A percentile compares a stretch with the other conserved stretches of the same genome.
These are phyloP conservation scores for Chelonus insularis DNA, from an alignment of 1,140 invertebrate species.

Conservation along the genomic window DNA sequence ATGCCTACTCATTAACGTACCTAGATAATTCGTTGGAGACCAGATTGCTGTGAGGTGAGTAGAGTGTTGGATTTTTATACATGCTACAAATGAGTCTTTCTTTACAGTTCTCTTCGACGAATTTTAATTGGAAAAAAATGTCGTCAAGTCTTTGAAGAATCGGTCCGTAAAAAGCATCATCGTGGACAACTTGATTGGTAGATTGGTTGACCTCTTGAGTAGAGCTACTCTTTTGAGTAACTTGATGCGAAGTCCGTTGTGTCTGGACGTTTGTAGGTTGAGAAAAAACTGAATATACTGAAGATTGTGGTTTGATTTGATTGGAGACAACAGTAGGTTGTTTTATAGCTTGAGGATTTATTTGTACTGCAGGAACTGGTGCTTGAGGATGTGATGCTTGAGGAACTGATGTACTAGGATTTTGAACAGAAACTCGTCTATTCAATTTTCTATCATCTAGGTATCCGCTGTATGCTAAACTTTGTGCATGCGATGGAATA, in stretches of 20 bases:
- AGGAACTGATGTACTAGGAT: neutral
- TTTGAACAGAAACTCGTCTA: constrained; percentile 30
- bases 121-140: constrained; percentile 70
- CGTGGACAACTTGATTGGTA: constrained; percentile 35
- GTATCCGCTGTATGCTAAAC: constrained; percentile 50
- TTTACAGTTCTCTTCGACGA: constrained; percentile 70
- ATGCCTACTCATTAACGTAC: constrained; percentile 58
- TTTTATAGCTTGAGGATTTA: too few species aligned
- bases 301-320: neutral
- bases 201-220: constrained; percentile 10
- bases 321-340: neutral
- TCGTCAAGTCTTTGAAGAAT: constrained; percentile 75
- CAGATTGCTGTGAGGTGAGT: constrained; percentile 81
- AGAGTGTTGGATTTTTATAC: constrained; percentile 77
- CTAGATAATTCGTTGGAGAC: constrained; percentile 82
- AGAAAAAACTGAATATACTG: neutral
- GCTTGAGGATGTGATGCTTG: constrained; percentile 8
- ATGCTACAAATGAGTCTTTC: constrained; percentile 79
- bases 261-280: neutral
- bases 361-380: too few species aligned
- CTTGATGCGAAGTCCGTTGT: constrained; percentile 15
- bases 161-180: constrained; percentile 78
- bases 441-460: constrained; percentile 37
- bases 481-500: constrained; percentile 39
- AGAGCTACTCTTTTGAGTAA: neutral